phyloP scores from a whole-genome alignment of 2,888 invertebrate species.

The Megamerina dolium region DNA sequence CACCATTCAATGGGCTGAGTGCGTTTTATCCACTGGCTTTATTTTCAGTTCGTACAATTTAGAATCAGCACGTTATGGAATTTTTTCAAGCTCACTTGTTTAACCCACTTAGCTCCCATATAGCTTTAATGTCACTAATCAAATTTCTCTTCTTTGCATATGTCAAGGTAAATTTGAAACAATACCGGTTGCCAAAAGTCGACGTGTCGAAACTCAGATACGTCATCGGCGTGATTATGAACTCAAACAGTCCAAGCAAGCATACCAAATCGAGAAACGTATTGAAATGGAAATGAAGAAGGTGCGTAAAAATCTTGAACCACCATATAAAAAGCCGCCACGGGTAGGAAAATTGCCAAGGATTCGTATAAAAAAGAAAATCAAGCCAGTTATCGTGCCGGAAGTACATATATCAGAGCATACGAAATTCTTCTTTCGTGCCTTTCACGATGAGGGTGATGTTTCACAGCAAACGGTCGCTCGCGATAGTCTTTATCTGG shows the following conservation, averaged over 20 bases:
- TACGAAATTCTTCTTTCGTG: constrained; percentile 38
- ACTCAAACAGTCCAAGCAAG: too few relatives aligned
- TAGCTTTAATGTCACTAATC: neutral
- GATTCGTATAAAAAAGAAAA: constrained; percentile 28
- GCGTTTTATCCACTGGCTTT: too few relatives aligned
- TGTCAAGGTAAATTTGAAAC: constrained; percentile 35
- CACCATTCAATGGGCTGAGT: too few relatives aligned
- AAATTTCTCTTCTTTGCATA: neutral
- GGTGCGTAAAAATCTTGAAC: constrained; percentile 39
- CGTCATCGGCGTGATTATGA: constrained; percentile 31
- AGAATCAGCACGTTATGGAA: too few relatives aligned
- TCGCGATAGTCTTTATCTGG: constrained; percentile 31
- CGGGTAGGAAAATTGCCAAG: constrained; percentile 34
- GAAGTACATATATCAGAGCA: constrained; percentile 32
- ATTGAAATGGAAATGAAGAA: constrained; percentile 42
- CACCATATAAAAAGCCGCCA: constrained; percentile 34
- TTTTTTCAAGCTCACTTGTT: too few relatives aligned
- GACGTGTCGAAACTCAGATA: constrained; percentile 28
- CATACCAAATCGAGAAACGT: constrained; percentile 39
- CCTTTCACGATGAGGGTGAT: constrained; percentile 36
- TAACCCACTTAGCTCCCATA: too few relatives aligned
- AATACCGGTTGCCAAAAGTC: constrained; percentile 28
- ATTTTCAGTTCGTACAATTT: too few relatives aligned
- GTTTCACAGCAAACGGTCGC: constrained; percentile 22
- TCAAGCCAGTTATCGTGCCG: constrained; percentile 11